Percentiles rank a stretch among this genome's conserved stretches.
These are phyloP conservation scores for Nomada fucata DNA, from an alignment of 2,888 invertebrate species.

Conservation along the genomic window DNA sequence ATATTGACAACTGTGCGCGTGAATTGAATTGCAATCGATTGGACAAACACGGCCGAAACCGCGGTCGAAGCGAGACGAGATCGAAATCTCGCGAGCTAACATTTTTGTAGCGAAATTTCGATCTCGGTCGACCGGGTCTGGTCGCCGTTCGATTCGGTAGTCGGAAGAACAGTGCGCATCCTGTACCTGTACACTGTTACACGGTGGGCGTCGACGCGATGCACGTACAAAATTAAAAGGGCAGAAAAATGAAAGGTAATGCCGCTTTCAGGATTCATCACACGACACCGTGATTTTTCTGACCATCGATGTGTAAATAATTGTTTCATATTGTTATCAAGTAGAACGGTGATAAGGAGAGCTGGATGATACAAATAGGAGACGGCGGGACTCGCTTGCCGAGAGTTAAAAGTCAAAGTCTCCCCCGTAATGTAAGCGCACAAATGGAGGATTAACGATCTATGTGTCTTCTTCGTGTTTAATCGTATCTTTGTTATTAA, in stretches of 20 bases:
- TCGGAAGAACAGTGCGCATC: neutral
- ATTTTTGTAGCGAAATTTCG: slow-evolving; percentile 15
- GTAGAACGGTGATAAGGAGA: slow-evolving; percentile 60
- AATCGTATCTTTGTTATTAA: slow-evolving; percentile 76
- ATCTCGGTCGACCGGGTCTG: neutral
- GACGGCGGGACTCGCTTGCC: slow-evolving; percentile 49
- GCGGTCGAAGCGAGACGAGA: neutral
- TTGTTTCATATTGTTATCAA: slow-evolving; percentile 71
- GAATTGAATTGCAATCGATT: slow-evolving; percentile 14
- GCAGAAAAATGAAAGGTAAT: neutral
- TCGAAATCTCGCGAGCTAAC: slow-evolving; percentile 10
- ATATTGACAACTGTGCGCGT: neutral
- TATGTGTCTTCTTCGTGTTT: slow-evolving; percentile 79
- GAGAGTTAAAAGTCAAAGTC: slow-evolving; percentile 42
- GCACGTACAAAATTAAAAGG: neutral
- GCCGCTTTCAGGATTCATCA: slow-evolving; percentile 42
- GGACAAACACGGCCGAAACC: neutral
- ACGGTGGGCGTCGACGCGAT: slow-evolving; percentile 27
- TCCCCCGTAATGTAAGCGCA: slow-evolving; percentile 77
- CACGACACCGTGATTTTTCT: slow-evolving; percentile 53
- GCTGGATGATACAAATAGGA: slow-evolving; percentile 51
- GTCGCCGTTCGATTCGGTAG: neutral
- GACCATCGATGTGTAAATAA: slow-evolving; percentile 72
- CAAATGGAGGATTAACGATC: slow-evolving; percentile 73
- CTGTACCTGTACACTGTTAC: neutral